A percentile compares a stretch with the other conserved stretches of the same genome.
These are phyloP conservation scores for Emydura subglobosa DNA, from an alignment of 2,113 vertebrate species.

Conservation along the genomic window DNA sequence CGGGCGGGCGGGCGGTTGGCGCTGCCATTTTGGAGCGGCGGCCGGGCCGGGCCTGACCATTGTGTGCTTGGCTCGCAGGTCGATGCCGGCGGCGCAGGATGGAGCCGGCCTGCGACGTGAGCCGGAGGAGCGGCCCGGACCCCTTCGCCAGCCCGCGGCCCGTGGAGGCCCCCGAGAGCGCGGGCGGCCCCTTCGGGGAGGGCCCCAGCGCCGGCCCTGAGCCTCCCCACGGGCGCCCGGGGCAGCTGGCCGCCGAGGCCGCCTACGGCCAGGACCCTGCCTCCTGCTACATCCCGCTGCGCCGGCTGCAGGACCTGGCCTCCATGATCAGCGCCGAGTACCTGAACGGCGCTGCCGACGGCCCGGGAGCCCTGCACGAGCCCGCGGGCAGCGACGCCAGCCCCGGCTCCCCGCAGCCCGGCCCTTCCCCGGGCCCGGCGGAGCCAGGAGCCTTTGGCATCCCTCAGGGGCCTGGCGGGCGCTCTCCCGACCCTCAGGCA, in stretches of 20 bases:
- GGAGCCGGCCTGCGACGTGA: slow-evolving; percentile 86
- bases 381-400: slow-evolving; percentile 64
- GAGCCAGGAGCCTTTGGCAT: slow-evolving; percentile 42
- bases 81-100: slow-evolving; percentile 84
- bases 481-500: neutral
- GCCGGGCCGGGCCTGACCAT: slow-evolving; percentile 58
- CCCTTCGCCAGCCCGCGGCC: slow-evolving; percentile 84
- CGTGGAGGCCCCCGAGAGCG: slow-evolving; percentile 79
- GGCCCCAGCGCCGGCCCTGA: slow-evolving; percentile 80
- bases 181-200: slow-evolving; percentile 80
- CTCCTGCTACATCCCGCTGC: slow-evolving; percentile 87
- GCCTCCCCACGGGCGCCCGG: slow-evolving; percentile 80
- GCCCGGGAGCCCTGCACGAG: slow-evolving; percentile 76
- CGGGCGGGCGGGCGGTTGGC: slow-evolving; percentile 51
- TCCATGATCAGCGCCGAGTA: slow-evolving; percentile 88
- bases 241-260: slow-evolving; percentile 77
- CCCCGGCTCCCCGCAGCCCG: slow-evolving; percentile 57
- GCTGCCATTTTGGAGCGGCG: slow-evolving; percentile 83
- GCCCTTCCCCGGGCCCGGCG: slow-evolving; percentile 52
- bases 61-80: slow-evolving; percentile 75
- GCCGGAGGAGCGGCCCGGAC: slow-evolving; percentile 81
- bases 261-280: slow-evolving; percentile 83
- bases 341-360: slow-evolving; percentile 79
- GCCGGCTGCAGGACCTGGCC: slow-evolving; percentile 89
- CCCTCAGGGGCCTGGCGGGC: neutral